Percentiles rank a stretch among this genome's conserved stretches.
Conservation (phyloP, 2,797 vertebrate genomes). For the Alcedo atthis region DNA sequence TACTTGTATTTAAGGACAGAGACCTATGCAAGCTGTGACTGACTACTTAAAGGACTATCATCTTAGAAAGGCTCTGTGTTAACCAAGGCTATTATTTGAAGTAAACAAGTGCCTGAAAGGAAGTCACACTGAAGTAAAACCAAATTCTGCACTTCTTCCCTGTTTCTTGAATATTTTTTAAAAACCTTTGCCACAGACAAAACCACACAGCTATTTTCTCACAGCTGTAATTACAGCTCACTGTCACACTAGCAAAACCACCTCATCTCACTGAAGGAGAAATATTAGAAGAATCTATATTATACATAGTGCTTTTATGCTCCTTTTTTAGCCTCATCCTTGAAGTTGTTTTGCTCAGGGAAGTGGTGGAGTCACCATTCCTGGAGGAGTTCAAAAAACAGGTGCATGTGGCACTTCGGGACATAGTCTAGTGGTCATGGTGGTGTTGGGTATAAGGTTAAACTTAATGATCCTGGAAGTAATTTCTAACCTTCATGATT, state of each 20-base stretch:
- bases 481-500: too few species aligned
- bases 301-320: neutral
- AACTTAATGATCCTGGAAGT: too few species aligned
- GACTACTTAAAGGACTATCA: neutral
- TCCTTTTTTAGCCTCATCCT: neutral
- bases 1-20: neutral
- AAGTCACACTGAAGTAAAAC: conserved; percentile 4
- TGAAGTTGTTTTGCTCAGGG: neutral
- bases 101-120: conserved; percentile 23
- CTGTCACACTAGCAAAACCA: neutral
- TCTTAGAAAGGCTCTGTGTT: neutral
- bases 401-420: too few species aligned
- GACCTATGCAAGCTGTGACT: neutral
- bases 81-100: conserved; percentile 9
- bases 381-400: too few species aligned
- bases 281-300: neutral
- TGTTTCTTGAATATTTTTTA: neutral
- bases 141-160: conserved; percentile 25
- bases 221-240: conserved; percentile 42
- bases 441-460: too few species aligned
- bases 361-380: too few species aligned
- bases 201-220: conserved; percentile 61
- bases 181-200: conserved; percentile 44
- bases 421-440: too few species aligned
- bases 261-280: neutral